Evolutionary conservation across 1,140 invertebrate species (phyloP).

Genomic region (Wasmannia auropunctata): DNA sequence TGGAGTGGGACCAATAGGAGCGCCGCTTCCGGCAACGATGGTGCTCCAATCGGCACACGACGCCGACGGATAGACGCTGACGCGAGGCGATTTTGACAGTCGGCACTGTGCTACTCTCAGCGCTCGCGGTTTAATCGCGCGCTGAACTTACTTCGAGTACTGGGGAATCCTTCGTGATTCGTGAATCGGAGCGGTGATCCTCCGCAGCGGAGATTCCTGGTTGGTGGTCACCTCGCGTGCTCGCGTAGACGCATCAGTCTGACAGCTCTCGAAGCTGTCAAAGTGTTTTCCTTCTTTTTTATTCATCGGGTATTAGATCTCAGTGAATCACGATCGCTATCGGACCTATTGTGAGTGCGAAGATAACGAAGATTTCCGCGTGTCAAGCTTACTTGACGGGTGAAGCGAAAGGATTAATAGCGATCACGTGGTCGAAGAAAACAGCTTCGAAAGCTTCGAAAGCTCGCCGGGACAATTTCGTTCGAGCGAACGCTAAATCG

Average conservation of each 20-base stretch:
- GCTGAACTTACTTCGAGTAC: not conserved
- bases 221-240: not conserved
- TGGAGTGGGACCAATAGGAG: conserved; percentile 66
- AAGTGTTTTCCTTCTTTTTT: not conserved
- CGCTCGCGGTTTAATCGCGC: conserved; percentile 52
- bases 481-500: not conserved
- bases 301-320: not conserved
- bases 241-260: not conserved
- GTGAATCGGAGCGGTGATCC: conserved; percentile 30
- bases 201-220: not conserved
- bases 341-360: conserved; percentile 7
- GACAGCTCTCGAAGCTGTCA: not conserved
- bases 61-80: conserved; percentile 69
- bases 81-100: conserved; percentile 72
- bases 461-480: not conserved
- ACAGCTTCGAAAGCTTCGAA: not conserved
- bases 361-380: not conserved
- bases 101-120: conserved; percentile 61
- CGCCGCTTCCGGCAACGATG: conserved; percentile 72
- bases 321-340: not conserved
- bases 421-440: conserved; percentile 1
- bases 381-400: not conserved
- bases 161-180: conserved; percentile 1
- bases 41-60: conserved; percentile 68
- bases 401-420: not conserved